Conservation (phyloP, 2,113 vertebrate genomes). For the Electrona antarctica region DNA sequence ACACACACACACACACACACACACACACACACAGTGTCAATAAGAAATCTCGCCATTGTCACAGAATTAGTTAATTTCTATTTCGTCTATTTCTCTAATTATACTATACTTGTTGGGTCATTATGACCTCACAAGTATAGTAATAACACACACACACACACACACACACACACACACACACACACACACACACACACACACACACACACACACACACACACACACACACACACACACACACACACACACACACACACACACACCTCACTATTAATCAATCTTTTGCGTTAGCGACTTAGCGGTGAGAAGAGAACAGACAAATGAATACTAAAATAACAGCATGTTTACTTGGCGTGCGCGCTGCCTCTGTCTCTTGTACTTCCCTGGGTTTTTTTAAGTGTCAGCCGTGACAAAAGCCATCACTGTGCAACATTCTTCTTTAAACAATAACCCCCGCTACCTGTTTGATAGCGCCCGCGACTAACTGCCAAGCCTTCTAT, state of each 20-base stretch:
- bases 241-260: too few species aligned
- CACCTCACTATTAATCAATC: constrained; percentile 78
- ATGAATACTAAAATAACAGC: constrained; percentile 71
- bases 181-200: constrained; percentile 10
- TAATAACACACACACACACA: too few species aligned
- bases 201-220: too few species aligned
- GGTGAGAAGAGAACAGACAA: constrained; percentile 48
- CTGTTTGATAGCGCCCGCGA: constrained; percentile 77
- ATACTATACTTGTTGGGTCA: too few species aligned
- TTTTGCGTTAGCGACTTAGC: constrained; percentile 70
- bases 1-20: too few species aligned
- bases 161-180: too few species aligned
- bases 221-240: too few species aligned
- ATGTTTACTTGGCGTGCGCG: constrained; percentile 73
- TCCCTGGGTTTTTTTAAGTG: constrained; percentile 64
- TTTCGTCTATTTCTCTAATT: too few species aligned
- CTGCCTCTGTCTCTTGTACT: constrained; percentile 60
- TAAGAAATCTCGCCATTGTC: too few species aligned
- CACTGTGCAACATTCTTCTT: constrained; percentile 72
- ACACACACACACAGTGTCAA: too few species aligned
- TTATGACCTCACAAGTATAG: too few species aligned
- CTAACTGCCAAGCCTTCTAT: not conserved
- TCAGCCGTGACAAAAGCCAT: constrained; percentile 76
- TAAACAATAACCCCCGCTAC: constrained; percentile 73
- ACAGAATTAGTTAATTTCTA: too few species aligned